These are phyloP conservation scores for Sussaba pulchella DNA, from an alignment of 2,888 invertebrate species.

Conservation along the genomic window DNA sequence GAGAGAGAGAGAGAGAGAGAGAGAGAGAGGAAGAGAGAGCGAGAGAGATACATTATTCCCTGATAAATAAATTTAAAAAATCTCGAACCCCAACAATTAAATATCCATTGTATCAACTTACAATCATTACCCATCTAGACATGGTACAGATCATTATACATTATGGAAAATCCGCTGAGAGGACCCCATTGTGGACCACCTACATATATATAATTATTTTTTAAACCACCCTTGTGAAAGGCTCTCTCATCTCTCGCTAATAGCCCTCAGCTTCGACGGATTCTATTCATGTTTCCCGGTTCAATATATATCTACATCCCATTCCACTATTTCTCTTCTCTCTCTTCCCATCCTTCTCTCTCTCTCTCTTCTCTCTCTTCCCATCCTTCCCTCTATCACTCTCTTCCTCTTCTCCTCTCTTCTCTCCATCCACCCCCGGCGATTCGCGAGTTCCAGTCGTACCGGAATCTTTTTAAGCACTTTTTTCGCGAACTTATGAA, in stretches of 20 bases:
- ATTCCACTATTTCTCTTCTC: neutral
- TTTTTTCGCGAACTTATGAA: slow-evolving; percentile 38
- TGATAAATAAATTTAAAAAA: too few species aligned
- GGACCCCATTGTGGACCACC: too few species aligned
- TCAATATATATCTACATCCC: slow-evolving; percentile 26
- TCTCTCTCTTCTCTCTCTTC: neutral
- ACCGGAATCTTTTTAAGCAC: neutral
- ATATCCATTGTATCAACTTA: too few species aligned
- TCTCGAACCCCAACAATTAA: too few species aligned
- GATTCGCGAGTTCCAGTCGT: neutral
- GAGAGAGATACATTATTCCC: too few species aligned
- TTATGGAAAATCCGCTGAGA: too few species aligned
- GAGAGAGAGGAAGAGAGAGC: too few species aligned
- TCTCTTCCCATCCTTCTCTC: neutral
- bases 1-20: too few species aligned
- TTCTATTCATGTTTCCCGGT: slow-evolving; percentile 40
- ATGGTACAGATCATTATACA: too few species aligned
- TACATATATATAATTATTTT: too few species aligned
- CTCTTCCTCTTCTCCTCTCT: neutral
- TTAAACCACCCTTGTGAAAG: slow-evolving; percentile 9
- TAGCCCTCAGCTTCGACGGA: slow-evolving; percentile 27
- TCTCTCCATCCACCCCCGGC: neutral
- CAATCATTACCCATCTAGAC: too few species aligned
- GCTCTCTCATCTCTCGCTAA: slow-evolving; percentile 41
- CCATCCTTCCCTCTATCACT: neutral